Evolutionary conservation across 2,888 invertebrate species (phyloP).

Genomic region (Pandemis corylana): DNA sequence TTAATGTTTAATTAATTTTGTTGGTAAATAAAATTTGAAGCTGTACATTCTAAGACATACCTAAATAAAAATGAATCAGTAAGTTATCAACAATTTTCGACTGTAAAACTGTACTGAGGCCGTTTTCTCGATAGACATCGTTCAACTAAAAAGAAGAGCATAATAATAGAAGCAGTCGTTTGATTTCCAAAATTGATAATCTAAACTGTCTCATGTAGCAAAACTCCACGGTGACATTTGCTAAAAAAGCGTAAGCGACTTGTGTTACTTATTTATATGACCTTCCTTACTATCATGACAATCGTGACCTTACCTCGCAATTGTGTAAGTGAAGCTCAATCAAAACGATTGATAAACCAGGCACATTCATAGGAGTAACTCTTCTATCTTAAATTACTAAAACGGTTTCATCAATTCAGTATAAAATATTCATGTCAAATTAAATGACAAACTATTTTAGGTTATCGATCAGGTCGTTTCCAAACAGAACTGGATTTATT

Average conservation of each 20-base stretch:
- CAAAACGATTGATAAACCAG: constrained; percentile 61
- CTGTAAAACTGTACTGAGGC: too few species aligned
- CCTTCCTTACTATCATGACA: too few species aligned
- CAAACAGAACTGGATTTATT: constrained; percentile 34
- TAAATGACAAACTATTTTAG: constrained; percentile 65
- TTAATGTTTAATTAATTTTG: not conserved
- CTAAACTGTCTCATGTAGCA: too few species aligned
- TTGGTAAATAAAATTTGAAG: not conserved
- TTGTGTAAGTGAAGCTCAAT: constrained; percentile 45
- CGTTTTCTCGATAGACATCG: too few species aligned
- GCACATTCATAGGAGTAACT: constrained; percentile 70
- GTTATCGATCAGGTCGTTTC: constrained; percentile 60
- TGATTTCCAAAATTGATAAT: too few species aligned
- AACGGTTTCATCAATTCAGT: constrained; percentile 57
- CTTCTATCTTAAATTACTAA: constrained; percentile 60
- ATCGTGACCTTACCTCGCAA: not conserved
- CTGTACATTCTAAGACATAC: not conserved
- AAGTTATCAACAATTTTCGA: too few species aligned
- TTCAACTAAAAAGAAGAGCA: too few species aligned
- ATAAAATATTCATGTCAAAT: constrained; percentile 66
- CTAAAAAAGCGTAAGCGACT: not conserved
- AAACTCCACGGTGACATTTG: too few species aligned
- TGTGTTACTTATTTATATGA: too few species aligned
- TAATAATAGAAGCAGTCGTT: not conserved
- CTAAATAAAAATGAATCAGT: not conserved